Evolutionary conservation across 2,113 vertebrate species (phyloP).

Genomic region (Toxostoma redivivum): DNA sequence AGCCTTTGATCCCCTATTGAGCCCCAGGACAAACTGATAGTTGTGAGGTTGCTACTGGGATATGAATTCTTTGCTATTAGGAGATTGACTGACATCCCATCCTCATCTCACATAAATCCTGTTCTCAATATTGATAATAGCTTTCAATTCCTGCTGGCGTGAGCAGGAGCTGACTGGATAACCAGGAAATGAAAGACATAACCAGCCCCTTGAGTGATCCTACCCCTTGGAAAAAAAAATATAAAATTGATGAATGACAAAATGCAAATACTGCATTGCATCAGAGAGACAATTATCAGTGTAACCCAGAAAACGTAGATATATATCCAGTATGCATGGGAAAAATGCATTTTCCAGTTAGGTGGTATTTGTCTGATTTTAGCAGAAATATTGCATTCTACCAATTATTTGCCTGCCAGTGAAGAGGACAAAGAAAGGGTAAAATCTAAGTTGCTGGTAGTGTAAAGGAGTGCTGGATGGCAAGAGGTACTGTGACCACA

Average conservation of each 20-base stretch:
- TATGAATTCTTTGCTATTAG: conserved; percentile 2
- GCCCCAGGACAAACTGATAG: conserved; percentile 16
- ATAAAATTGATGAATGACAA: neutral
- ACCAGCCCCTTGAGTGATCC: neutral
- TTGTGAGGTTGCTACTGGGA: neutral
- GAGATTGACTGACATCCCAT: neutral
- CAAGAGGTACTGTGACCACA: neutral
- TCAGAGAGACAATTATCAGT: neutral
- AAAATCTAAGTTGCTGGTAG: neutral
- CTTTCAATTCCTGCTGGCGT: conserved; percentile 25
- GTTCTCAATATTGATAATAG: conserved; percentile 19
- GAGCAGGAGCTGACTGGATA: conserved; percentile 38
- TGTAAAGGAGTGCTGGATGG: neutral
- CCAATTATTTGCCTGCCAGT: neutral
- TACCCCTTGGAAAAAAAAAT: neutral
- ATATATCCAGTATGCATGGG: neutral
- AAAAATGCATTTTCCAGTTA: neutral
- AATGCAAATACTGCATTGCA: neutral
- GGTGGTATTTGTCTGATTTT: neutral
- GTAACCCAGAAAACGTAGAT: neutral
- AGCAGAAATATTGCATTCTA: neutral
- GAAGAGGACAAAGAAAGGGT: neutral
- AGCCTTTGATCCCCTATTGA: conserved; percentile 31
- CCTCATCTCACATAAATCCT: conserved; percentile 34
- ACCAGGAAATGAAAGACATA: conserved; percentile 50